Evolutionary conservation across 2,113 vertebrate genomes (phyloP), one percentile per base, ranked within the genome.

Genomic region (Salvator merianae): DNA sequence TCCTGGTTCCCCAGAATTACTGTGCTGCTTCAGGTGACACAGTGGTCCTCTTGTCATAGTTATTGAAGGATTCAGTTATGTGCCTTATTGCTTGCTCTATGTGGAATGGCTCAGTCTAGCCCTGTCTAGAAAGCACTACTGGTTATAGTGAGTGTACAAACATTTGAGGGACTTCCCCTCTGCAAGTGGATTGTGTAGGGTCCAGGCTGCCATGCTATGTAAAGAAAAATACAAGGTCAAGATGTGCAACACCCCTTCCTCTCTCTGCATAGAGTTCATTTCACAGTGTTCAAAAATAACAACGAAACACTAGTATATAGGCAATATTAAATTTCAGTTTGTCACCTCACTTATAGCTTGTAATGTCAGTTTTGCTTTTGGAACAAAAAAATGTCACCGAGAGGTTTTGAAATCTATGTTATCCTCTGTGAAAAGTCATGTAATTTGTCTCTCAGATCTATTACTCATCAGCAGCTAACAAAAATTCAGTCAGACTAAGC

Each of bases 401-500:
- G 32, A 40, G 38, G 55, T 68, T 75, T 55, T 28, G n/a, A 55
- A 68, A 75, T 53, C 32, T 40, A 18, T 8, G 5, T 55, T 66
- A 75, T 18, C 50, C 26, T 38, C 70, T 66, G 6, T 59, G 43
- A 59, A 75, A 69, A 80, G 75, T 59, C 40, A 85, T 10, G 12
- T 65, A 47, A 55, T 72, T 40, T 4, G 1, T n/a, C 47, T 80
- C 70, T 50, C 66, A 50, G 79, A 53, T 74, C 59, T 36, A 81
- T 43, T 76, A 34, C 53, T 69, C 76, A 78, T 72, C 76, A 43
- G 70, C 77, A 73, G 43, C 22, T 30, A 36, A 75, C 50, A 74
- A 75, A 40, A 69, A 75, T 75, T 63, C 55, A 81, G 75, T 86
- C 79, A 80, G 40, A 5, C 77, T 76, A 18, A 40, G 32, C 20